Evolutionary conservation across 2,797 vertebrate species (phyloP).

Genomic region (Prunella strophiata): DNA sequence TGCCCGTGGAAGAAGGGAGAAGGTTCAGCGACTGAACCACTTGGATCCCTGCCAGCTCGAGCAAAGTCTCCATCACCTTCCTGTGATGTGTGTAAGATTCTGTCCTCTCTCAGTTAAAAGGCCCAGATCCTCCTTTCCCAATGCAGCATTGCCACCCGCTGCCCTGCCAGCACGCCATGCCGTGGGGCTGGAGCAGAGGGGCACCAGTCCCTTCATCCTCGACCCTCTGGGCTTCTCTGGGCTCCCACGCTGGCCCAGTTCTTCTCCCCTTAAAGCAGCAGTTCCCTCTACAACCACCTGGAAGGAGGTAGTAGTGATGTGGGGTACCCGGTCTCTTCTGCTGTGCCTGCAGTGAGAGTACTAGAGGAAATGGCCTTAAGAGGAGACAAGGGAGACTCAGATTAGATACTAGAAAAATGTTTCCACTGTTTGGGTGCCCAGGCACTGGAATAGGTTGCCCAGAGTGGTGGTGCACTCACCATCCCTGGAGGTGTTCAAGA

Average conservation of each 20-base stretch:
- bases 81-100: not conserved
- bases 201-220: rapidly evolving
- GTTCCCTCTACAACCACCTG: not conserved
- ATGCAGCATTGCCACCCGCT: rapidly evolving
- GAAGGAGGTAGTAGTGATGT: too few species aligned
- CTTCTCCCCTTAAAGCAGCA: not conserved
- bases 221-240: rapidly evolving
- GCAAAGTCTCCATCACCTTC: not conserved
- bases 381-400: not conserved
- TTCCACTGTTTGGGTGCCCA: not conserved
- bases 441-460: not conserved
- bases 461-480: not conserved
- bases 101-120: not conserved
- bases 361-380: not conserved
- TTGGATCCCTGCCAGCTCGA: not conserved
- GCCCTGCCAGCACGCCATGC: rapidly evolving
- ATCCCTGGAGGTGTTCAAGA: not conserved
- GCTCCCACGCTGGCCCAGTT: not conserved
- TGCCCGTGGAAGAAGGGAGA: not conserved
- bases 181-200: rapidly evolving
- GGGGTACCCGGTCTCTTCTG: not conserved
- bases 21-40: not conserved
- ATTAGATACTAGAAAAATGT: not conserved
- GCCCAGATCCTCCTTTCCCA: not conserved
- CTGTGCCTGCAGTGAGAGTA: not conserved